Conservation (phyloP, 35 echinoderm and acorn worm genomes). For the Apostichopus parvimensis region DNA sequence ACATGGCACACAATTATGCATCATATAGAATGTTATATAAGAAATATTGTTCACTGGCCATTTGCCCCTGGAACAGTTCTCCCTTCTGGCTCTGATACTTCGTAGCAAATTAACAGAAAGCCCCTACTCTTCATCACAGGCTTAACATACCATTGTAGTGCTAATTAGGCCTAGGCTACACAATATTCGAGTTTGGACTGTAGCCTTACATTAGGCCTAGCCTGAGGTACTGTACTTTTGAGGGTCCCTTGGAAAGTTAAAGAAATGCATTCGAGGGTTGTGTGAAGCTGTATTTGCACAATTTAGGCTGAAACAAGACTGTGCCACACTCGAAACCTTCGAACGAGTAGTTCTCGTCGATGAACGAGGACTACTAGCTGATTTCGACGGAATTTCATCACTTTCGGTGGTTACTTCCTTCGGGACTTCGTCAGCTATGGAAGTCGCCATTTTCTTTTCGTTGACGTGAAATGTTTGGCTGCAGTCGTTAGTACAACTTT, state of each 20-base stretch:
- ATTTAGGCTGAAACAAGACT: background rate
- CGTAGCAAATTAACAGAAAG: too few relatives aligned
- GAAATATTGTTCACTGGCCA: too few relatives aligned
- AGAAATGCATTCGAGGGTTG: conserved; percentile 21
- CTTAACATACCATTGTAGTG: too few relatives aligned
- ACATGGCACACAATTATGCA: too few relatives aligned
- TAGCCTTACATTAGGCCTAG: background rate
- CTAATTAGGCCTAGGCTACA: too few relatives aligned
- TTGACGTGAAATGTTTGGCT: too few relatives aligned
- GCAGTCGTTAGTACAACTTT: too few relatives aligned
- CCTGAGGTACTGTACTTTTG: background rate
- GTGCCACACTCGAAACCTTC: background rate
- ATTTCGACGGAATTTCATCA: background rate
- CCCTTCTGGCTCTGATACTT: too few relatives aligned
- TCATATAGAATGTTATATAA: too few relatives aligned
- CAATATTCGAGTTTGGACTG: too few relatives aligned
- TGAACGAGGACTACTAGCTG: background rate
- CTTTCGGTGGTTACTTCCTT: background rate
- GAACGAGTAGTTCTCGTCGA: conserved; percentile 21
- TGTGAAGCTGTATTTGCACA: background rate
- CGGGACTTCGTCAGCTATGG: background rate
- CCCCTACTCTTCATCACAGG: too few relatives aligned
- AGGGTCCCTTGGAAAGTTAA: conserved; percentile 5
- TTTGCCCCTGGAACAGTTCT: too few relatives aligned
- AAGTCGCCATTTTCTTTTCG: background rate